phyloP scores from a whole-genome alignment of 2,113 vertebrate species.

The Indri indri region DNA sequence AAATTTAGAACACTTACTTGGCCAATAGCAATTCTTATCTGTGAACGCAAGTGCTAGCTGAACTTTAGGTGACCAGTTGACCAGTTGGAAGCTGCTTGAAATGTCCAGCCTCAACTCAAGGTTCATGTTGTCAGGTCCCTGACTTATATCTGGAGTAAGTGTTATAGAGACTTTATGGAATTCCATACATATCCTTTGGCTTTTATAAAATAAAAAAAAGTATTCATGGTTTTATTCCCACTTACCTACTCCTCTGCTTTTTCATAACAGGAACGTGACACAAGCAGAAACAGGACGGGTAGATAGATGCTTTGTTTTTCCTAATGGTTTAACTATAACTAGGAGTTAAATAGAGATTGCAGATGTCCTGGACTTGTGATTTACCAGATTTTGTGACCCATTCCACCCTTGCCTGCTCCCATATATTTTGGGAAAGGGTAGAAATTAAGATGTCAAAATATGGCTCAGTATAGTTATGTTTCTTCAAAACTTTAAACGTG shows the following conservation, averaged over 20 bases:
- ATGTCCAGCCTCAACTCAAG: background rate
- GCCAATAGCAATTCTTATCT: background rate
- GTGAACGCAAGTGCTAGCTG: background rate
- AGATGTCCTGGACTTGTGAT: background rate
- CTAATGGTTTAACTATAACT: background rate
- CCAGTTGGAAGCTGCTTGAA: background rate
- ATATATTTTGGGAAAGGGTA: background rate
- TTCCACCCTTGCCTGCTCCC: background rate
- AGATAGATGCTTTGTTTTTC: background rate
- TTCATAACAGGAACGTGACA: background rate
- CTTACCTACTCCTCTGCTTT: background rate
- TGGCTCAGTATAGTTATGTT: background rate
- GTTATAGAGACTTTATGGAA: background rate
- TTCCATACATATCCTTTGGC: background rate
- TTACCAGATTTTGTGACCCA: background rate
- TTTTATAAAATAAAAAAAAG: background rate
- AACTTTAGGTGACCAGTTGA: background rate
- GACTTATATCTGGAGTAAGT: background rate
- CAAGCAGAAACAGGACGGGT: background rate
- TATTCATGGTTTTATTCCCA: background rate
- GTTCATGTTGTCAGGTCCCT: background rate
- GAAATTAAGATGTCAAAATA: background rate
- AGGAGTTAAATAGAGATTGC: background rate
- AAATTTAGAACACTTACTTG: background rate
- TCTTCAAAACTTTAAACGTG: background rate